Percentiles rank a stretch among this genome's conserved stretches.
These are phyloP conservation scores for Athrips mouffetella DNA, from an alignment of 2,888 invertebrate species.

Conservation along the genomic window DNA sequence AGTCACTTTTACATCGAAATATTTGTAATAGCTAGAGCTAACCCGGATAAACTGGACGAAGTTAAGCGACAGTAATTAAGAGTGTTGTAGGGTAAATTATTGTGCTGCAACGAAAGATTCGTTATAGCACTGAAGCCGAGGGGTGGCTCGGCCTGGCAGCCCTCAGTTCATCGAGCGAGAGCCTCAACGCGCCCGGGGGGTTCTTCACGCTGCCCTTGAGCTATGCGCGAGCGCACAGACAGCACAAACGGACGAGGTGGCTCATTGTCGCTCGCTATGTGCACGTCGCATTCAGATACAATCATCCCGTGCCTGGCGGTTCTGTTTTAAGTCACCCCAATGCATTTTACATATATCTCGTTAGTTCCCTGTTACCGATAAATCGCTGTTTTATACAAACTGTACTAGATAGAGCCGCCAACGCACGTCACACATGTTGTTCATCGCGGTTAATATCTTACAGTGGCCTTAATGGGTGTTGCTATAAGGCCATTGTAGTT, in stretches of 20 bases:
- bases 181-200: slow-evolving; percentile 80
- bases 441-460: slow-evolving; percentile 30
- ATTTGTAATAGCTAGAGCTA: not conserved
- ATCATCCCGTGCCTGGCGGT: slow-evolving; percentile 32
- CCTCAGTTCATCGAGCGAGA: slow-evolving; percentile 81
- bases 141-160: slow-evolving; percentile 56
- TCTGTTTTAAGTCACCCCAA: slow-evolving; percentile 27
- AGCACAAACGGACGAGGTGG: slow-evolving; percentile 91
- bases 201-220: slow-evolving; percentile 86
- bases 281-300: slow-evolving; percentile 49
- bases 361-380: not conserved
- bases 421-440: slow-evolving; percentile 24
- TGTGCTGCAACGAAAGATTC: slow-evolving; percentile 17
- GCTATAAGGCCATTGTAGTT: slow-evolving; percentile 33
- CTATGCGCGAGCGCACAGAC: slow-evolving; percentile 86
- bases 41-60: not conserved
- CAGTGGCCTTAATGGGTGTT: slow-evolving; percentile 31
- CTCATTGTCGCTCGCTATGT: slow-evolving; percentile 53
- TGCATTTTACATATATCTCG: not conserved
- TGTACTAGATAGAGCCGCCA: slow-evolving; percentile 38
- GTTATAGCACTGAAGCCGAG: slow-evolving; percentile 53
- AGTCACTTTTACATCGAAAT: no score
- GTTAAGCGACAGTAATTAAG: not conserved
- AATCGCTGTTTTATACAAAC: not conserved
- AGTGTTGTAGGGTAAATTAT: slow-evolving; percentile 6